phyloP scores from a whole-genome alignment of 2,113 vertebrate genomes.

The Pachyramphus minor region DNA sequence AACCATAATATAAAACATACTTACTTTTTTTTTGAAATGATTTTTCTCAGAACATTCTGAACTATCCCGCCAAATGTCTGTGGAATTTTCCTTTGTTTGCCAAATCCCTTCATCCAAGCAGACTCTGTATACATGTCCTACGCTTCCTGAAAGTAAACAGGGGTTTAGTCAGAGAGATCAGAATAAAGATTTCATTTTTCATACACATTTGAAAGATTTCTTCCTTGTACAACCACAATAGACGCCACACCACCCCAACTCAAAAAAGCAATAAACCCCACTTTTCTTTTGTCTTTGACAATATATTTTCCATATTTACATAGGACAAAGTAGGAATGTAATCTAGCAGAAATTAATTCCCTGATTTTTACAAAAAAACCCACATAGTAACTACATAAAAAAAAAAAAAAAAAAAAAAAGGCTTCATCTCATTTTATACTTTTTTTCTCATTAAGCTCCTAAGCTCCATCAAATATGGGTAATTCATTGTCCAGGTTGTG shows the following conservation, averaged over 20 bases:
- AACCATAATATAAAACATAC: conserved; percentile 6
- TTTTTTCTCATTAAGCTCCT: background rate
- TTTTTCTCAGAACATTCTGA: conserved; percentile 81
- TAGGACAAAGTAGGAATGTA: background rate
- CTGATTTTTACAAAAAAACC: background rate
- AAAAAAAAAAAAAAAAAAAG: background rate
- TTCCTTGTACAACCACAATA: background rate
- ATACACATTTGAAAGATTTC: background rate
- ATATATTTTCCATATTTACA: background rate
- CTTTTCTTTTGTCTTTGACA: background rate
- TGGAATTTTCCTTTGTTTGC: conserved; percentile 81
- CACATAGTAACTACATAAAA: background rate
- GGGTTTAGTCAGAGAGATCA: conserved; percentile 64
- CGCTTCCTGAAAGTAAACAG: conserved; percentile 79
- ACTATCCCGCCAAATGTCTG: conserved; percentile 83
- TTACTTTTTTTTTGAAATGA: conserved; percentile 79
- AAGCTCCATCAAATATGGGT: background rate
- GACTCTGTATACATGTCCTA: conserved; percentile 80
- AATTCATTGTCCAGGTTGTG: background rate
- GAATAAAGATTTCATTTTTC: conserved; percentile 21
- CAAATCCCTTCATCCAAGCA: conserved; percentile 85
- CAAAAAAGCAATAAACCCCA: background rate
- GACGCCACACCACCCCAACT: background rate
- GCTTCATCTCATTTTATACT: background rate
- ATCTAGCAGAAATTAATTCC: background rate